phyloP scores from a whole-genome alignment of 2,797 vertebrate species.

The Rallus crepitans region DNA sequence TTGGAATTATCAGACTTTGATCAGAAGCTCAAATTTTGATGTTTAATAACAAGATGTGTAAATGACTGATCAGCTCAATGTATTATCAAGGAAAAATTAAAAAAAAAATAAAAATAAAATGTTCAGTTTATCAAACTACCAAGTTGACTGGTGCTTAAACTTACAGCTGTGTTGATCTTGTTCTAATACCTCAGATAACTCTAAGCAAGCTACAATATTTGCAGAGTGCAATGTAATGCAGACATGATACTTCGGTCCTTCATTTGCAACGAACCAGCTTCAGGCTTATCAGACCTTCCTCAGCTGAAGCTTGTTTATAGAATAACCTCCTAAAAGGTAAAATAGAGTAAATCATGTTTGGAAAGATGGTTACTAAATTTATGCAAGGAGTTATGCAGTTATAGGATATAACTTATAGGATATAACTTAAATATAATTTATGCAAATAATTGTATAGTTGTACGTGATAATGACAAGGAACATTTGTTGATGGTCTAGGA shows the following conservation, averaged over 20 bases:
- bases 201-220: not conserved
- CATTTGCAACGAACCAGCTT: not conserved
- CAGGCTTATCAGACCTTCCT: not conserved
- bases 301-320: not conserved
- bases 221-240: rapidly evolving
- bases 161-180: not conserved
- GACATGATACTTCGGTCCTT: not conserved
- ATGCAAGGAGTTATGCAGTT: not conserved
- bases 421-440: not conserved
- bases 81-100: not conserved
- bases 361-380: not conserved
- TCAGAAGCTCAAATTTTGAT: not conserved
- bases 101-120: not conserved
- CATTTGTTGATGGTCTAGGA: not conserved
- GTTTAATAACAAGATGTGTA: not conserved
- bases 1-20: not conserved
- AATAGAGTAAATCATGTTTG: not conserved
- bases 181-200: not conserved
- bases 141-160: not conserved
- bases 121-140: not conserved
- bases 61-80: not conserved
- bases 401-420: too few relatives aligned
- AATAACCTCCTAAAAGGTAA: not conserved
- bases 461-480: not conserved
- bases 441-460: not conserved